These are phyloP conservation scores for Upupa epops DNA, from an alignment of 2,113 vertebrate species.

Conservation along the genomic window DNA sequence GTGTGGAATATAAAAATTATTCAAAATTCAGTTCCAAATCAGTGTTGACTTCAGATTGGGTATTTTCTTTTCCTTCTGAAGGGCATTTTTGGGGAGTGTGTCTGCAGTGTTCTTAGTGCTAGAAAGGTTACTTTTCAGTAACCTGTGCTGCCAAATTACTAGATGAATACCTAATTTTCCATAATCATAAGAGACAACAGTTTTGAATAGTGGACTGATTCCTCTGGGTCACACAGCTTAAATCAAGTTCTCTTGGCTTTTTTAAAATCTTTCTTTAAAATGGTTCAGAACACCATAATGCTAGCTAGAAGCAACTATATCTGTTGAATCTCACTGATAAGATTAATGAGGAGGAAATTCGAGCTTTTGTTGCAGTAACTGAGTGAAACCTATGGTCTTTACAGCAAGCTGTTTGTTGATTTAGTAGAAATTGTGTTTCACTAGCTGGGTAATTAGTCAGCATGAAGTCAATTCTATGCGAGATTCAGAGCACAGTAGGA, in stretches of 20 bases:
- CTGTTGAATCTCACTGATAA: constrained; percentile 63
- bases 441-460: constrained; percentile 74
- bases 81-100: background rate
- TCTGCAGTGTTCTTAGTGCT: background rate
- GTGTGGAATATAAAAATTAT: background rate
- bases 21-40: background rate
- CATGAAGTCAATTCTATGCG: constrained; percentile 75
- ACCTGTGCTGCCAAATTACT: background rate
- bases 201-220: background rate
- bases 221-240: background rate
- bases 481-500: constrained; percentile 53
- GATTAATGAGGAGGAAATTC: constrained; percentile 71
- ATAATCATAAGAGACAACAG: background rate
- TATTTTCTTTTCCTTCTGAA: background rate
- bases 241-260: background rate
- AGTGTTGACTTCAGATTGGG: background rate
- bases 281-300: background rate
- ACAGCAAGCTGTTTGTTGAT: constrained; percentile 78
- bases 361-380: constrained; percentile 64
- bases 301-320: constrained; percentile 47
- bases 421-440: constrained; percentile 77
- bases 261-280: background rate
- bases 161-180: constrained; percentile 14
- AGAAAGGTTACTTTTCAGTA: constrained; percentile 19
- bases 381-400: constrained; percentile 66